Conservation (phyloP, 2,888 invertebrate species). For the Gnatocerus cornutus region DNA sequence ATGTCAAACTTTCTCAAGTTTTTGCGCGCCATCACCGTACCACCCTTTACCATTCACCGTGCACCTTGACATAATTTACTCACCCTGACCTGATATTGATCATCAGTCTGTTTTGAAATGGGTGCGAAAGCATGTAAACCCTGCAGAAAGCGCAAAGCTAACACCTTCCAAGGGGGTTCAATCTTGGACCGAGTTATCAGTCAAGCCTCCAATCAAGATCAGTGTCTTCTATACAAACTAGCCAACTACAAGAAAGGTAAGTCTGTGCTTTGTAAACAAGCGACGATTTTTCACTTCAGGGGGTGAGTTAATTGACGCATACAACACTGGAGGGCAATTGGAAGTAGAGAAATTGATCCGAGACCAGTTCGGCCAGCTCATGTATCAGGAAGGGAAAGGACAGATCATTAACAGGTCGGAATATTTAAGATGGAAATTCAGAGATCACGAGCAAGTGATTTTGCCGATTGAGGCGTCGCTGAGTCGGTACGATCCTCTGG, state of each 20-base stretch:
- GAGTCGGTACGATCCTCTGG: conserved; percentile 89
- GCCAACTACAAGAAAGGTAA: conserved; percentile 92
- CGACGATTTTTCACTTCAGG: conserved; percentile 68
- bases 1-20: conserved; percentile 9
- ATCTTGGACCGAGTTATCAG: conserved; percentile 93
- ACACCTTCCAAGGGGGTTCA: conserved; percentile 77
- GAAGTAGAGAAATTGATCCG: conserved; percentile 89
- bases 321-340: conserved; percentile 86
- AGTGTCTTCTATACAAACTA: conserved; percentile 88
- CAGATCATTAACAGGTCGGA: conserved; percentile 90
- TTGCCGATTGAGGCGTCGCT: conserved; percentile 90
- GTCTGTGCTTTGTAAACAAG: conserved; percentile 6
- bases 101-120: conserved; percentile 60
- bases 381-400: conserved; percentile 90
- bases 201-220: conserved; percentile 88
- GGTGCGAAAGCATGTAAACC: conserved; percentile 72
- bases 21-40: conserved; percentile 46
- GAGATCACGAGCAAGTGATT: conserved; percentile 88
- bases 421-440: conserved; percentile 91
- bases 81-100: conserved; percentile 61
- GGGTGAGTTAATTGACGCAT: conserved; percentile 91
- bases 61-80: conserved; percentile 62
- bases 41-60: conserved; percentile 54
- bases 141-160: conserved; percentile 69
- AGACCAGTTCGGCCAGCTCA: conserved; percentile 90